A percentile compares a stretch with the other conserved stretches of the same genome.
Conservation (phyloP, 1,140 invertebrate species). For the Pissodes strobi region DNA sequence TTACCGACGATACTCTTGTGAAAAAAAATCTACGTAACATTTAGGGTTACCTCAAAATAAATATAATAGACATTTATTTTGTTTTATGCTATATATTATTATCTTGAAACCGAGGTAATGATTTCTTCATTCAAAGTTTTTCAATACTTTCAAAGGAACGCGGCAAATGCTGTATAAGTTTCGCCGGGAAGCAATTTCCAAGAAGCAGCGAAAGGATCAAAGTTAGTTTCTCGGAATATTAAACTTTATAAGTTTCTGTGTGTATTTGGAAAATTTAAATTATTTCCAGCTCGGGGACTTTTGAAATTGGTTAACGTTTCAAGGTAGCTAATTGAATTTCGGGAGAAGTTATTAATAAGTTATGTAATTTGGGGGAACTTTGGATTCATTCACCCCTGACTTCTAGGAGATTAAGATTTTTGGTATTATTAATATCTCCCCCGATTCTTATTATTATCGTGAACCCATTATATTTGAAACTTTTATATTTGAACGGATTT, state of each 20-base stretch:
- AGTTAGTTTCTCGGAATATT: conserved; percentile 30
- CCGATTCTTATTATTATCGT: too few relatives aligned
- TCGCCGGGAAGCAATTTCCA: conserved; percentile 16
- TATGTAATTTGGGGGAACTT: conserved; percentile 4
- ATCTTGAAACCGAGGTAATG: not conserved
- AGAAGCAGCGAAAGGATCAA: conserved; percentile 23
- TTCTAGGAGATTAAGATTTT: conserved; percentile 8
- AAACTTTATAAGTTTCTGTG: conserved; percentile 24
- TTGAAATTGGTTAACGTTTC: conserved; percentile 22
- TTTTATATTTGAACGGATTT: too few relatives aligned
- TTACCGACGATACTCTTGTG: too few relatives aligned
- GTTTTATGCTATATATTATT: too few relatives aligned
- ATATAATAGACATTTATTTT: too few relatives aligned
- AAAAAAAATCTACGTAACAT: too few relatives aligned
- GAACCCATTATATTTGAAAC: too few relatives aligned
- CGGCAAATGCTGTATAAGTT: conserved; percentile 11
- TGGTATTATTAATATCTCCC: conserved; percentile 12
- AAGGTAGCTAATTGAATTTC: conserved; percentile 27
- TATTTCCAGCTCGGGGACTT: conserved; percentile 17
- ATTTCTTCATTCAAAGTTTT: conserved; percentile 16
- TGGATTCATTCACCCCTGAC: not conserved
- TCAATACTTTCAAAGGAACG: conserved; percentile 6
- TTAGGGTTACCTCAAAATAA: too few relatives aligned
- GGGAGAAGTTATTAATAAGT: conserved; percentile 18
- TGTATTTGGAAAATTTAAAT: conserved; percentile 29